Evolutionary conservation across 2,888 invertebrate genomes (phyloP), one percentile per base, ranked within the genome.

Genomic region (Drosophila melanosoma): DNA sequence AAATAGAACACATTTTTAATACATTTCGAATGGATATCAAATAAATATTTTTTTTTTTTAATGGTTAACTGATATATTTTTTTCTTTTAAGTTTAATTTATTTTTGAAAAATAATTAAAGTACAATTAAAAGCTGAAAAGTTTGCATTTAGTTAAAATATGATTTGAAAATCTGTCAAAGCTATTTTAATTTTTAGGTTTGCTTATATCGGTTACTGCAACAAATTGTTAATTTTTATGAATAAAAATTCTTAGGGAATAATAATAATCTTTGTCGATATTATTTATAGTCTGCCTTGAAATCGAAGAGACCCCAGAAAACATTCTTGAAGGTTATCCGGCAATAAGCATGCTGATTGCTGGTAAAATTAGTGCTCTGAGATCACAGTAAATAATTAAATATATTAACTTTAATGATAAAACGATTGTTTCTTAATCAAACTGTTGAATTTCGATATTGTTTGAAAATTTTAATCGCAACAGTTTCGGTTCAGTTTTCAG

Each of bases 1-100:
- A 77, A 86, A 32, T 20, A 1, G 51, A 51, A 32, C n/a, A 51
- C n/a, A 17, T 26, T 59, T 57, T 15, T 10, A 38, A 48, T 54
- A 26, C 29, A 40, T 64, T 64, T 51, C 48, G 23, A 45, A 45
- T 8, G 15, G 1, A 1, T 3, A 8, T 23, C 23, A 15, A 45
- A 8, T 45, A 15, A 8, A 45, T 23, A 23, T 23, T 8, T 15
- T 2, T 15, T 15, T 45, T 6, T 23, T 3, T 3, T 8, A 17
- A 17, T 8, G 29, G 5, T 29, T 6, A 0, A 29, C 15, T 17
- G 8, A 38, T 38, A 17, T 38, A 17, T 38, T 17, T 17, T 38
- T 17, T 8, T 8, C 17, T 17, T 38, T 17, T 17, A 17, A 8
- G 17, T 17, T 8, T 17, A 38, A 38, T 17, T 20, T 20, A 7